A percentile compares a stretch with the other conserved stretches of the same genome.
Evolutionary conservation across 2,888 invertebrate genomes (phyloP).

Genomic region (Rhodophaea formosa): DNA sequence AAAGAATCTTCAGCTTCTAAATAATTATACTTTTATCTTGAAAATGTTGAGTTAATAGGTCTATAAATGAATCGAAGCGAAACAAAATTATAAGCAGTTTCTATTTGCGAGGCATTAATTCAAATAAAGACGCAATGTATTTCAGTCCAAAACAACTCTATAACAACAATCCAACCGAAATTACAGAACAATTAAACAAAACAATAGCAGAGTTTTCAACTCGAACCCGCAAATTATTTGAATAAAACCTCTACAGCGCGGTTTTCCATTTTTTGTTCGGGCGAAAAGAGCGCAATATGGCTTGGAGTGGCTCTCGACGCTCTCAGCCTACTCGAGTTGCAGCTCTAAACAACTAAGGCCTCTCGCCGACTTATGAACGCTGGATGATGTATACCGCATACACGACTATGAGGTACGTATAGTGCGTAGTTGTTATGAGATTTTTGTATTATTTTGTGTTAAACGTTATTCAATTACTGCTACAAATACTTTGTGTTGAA

Average conservation of each 20-base stretch:
- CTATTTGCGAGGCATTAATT: too few relatives aligned
- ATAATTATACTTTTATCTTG: too few relatives aligned
- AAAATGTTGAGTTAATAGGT: too few relatives aligned
- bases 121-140: constrained; percentile 13
- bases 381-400: not conserved
- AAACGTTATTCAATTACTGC: too few relatives aligned
- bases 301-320: constrained; percentile 45
- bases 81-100: too few relatives aligned
- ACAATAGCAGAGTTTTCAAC: constrained; percentile 19
- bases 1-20: too few relatives aligned
- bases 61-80: too few relatives aligned
- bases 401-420: too few relatives aligned
- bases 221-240: constrained; percentile 37
- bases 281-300: constrained; percentile 59
- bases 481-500: too few relatives aligned
- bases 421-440: too few relatives aligned
- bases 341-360: constrained; percentile 62
- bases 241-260: constrained; percentile 40
- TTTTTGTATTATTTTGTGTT: too few relatives aligned
- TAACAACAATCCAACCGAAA: constrained; percentile 6
- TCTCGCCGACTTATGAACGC: constrained; percentile 52
- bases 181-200: constrained; percentile 12
- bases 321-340: constrained; percentile 19
- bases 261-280: constrained; percentile 45
- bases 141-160: not conserved